These are phyloP conservation scores for Spatulosminthurus flaviceps DNA, from an alignment of 2,888 invertebrate species.

Conservation along the genomic window DNA sequence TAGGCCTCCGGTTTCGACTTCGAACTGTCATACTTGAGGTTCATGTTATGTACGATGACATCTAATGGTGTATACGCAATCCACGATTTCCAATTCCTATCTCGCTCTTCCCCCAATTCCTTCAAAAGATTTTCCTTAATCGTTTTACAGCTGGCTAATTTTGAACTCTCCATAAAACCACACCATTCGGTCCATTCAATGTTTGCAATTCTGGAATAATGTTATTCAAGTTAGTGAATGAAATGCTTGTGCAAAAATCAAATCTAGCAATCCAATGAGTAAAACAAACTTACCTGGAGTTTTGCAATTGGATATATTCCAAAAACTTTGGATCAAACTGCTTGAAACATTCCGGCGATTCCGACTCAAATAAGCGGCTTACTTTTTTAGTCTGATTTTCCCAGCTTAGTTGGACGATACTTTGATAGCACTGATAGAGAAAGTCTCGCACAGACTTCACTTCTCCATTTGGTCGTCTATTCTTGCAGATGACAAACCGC, in stretches of 20 bases:
- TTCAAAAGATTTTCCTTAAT: not conserved
- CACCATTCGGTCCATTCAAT: not conserved
- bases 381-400: not conserved
- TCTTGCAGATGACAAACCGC: constrained; percentile 11
- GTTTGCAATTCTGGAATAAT: not conserved
- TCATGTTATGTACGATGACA: too few species aligned
- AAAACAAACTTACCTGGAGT: not conserved
- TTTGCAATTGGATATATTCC: not conserved
- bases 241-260: too few species aligned
- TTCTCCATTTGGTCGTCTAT: not conserved
- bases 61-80: not conserved
- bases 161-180: not conserved
- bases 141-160: not conserved
- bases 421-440: not conserved
- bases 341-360: not conserved
- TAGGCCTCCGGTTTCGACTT: not conserved
- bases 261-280: too few species aligned
- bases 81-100: not conserved
- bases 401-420: not conserved
- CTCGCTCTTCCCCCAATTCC: not conserved
- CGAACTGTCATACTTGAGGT: not conserved
- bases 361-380: not conserved
- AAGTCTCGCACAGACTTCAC: not conserved
- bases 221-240: not conserved
- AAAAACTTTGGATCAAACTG: not conserved